A percentile compares a stretch with the other conserved stretches of the same genome.
Evolutionary conservation across 2,113 vertebrate genomes (phyloP).

Genomic region (Suricata suricatta): DNA sequence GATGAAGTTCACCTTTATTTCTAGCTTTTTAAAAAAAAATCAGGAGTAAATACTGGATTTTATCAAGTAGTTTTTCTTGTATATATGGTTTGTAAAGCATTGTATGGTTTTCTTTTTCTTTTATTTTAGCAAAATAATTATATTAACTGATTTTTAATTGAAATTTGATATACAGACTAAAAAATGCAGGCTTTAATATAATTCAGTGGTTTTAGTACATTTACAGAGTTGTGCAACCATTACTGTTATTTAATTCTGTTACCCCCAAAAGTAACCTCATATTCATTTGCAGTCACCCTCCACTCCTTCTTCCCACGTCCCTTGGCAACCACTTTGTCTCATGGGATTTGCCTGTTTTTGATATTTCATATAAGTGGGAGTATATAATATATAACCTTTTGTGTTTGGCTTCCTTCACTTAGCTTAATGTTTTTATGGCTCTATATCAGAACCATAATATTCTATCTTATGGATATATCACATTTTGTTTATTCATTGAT

Average conservation of each 20-base stretch:
- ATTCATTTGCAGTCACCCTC: background rate
- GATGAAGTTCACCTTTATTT: no score
- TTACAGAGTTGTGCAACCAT: no score
- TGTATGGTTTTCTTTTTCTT: background rate
- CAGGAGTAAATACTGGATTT: background rate
- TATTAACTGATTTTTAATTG: background rate
- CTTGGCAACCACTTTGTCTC: background rate
- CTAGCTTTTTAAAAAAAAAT: no score
- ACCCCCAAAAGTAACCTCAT: no score
- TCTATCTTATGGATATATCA: no score
- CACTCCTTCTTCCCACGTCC: background rate
- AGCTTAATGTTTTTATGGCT: no score
- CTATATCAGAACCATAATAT: no score
- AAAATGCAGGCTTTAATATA: background rate
- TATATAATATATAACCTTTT: background rate
- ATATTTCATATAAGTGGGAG: no score
- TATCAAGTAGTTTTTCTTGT: background rate
- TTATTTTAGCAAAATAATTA: background rate
- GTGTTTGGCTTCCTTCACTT: no score
- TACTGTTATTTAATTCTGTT: no score
- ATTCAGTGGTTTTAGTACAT: background rate
- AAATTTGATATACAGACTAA: background rate
- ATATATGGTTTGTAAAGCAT: no score
- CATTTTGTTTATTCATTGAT: no score
- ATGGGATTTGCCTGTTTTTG: background rate